Base-by-base conservation (phyloP, 2,113 vertebrate species). In the Orycteropus afer region DNA sequence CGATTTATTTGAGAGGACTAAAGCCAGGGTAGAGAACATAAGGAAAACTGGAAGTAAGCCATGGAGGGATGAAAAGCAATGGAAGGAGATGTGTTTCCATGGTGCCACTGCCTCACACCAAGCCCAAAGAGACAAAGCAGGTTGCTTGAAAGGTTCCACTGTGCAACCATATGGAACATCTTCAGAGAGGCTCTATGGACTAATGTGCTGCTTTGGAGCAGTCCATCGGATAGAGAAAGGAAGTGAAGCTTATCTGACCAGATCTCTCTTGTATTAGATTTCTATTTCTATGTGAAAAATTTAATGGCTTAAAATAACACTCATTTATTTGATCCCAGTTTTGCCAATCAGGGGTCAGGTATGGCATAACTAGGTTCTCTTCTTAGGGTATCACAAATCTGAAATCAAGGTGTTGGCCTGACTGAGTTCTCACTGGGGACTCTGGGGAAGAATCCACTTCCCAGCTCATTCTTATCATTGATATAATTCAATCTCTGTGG, bases 361-460 rank as follows among this genome's bases (percentile, higher is more conserved):
- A 55, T 20, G 34, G 14, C 9, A 29, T 65, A n/a, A 5, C 37
- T 65, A 20, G 27, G 17, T 57, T 89, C 59, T 53, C 25, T 74
- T 27, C 20, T 89, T 40, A 40, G 12, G 14, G 42, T 32, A 55
- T 61, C n/a, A 55, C 22, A 18, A 55, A 40, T 45, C 51, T 93
- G 63, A 86, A 53, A 61, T 51, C 63, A 59, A 86, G 51, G 34
- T 63, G 34, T 27, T 23, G 27, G 20, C 11, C 22, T 15, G 23
- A 15, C 47, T 49, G 74, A 79, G 7, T 61, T 92, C 29, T 74
- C n/a, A 2, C 40, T 65, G 47, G 32, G 69, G 47, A 34, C 10
- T 86, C 61, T 91, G 34, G 47, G 73, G 55, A 86, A 79, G 89
- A 82, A 49, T 51, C n/a, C 45, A n/a, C n/a, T n/a, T n/a, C n/a